Evolutionary conservation across 2,113 vertebrate genomes (phyloP), one percentile per base, ranked within the genome.

Genomic region (Nipponia nippon): DNA sequence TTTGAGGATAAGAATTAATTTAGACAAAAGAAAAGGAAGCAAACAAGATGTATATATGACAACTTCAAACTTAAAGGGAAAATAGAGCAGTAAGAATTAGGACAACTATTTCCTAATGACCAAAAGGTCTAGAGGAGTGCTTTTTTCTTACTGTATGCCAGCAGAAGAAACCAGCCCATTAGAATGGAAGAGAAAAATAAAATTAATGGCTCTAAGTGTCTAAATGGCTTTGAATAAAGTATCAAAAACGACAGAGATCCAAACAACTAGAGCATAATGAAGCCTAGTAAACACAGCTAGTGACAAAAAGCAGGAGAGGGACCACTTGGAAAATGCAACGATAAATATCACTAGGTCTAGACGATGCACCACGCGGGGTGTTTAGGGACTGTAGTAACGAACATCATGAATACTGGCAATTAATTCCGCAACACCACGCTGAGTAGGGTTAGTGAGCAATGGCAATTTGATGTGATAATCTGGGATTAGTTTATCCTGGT

Each of bases 251-350:
- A 89, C 32, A 59, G 67, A 94, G 42, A 62, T 78, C 25, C 38
- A 67, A 93, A 78, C 18, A 66, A 67, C 40, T 65, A 63, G 2
- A 79, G 58, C 14, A 75, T 89, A 93, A 91, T 25, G 87, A 95
- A 42, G 50, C 27, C 87, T 65, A 53, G 61, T 82, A 91, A 95
- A 95, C 77, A 89, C 30, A 47, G 46, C 25, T 69, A 89, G 83
- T 53, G 93, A 95, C 79, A 77, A 80, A 96, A 94, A 80, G 83
- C 87, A 93, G 87, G 46, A 95, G 47, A 85, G 94, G 89, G 94
- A 95, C 56, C 83, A 87, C 83, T 94, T 92, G 73, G 73, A 91
- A 93, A 94, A 85, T 10, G 29, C 36, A 82, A 53, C 16, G 4
- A 85, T 93, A 94, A 95, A 87, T 93, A 89, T 70, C 62, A 56